These are phyloP conservation scores for Gasterosteus nipponicus DNA, from an alignment of 2,113 vertebrate species.

Conservation along the genomic window DNA sequence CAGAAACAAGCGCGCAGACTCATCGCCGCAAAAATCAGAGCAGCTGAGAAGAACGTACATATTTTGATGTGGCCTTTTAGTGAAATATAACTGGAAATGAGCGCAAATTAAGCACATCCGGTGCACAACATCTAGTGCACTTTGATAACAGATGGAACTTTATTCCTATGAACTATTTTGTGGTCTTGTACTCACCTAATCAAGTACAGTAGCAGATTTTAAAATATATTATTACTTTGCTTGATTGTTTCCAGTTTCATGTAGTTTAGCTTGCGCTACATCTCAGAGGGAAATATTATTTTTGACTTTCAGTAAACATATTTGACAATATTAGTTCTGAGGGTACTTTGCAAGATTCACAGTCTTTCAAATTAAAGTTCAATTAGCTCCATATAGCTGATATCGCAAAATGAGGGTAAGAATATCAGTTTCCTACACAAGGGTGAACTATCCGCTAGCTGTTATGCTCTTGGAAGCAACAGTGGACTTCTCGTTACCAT, in stretches of 20 bases:
- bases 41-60: slow-evolving; percentile 29
- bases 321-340: neutral
- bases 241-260: neutral
- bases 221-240: neutral
- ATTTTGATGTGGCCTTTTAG: slow-evolving; percentile 60
- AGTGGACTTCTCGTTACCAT: neutral
- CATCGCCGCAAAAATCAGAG: slow-evolving; percentile 3
- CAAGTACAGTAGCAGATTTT: neutral
- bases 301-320: neutral
- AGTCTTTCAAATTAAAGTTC: neutral
- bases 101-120: slow-evolving; percentile 53
- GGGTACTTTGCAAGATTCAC: neutral
- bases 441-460: neutral
- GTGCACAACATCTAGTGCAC: neutral
- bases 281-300: neutral
- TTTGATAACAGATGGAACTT: neutral
- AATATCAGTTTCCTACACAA: neutral
- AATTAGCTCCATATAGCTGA: too few relatives aligned
- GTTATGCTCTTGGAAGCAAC: slow-evolving; percentile 21
- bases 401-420: neutral
- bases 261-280: neutral
- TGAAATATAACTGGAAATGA: slow-evolving; percentile 58
- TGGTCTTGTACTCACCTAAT: neutral
- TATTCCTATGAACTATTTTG: neutral
- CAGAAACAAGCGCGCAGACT: slow-evolving; percentile 38